Evolutionary conservation across 2,113 vertebrate genomes (phyloP), one percentile per base, ranked within the genome.

Genomic region (Pitta sordida): DNA sequence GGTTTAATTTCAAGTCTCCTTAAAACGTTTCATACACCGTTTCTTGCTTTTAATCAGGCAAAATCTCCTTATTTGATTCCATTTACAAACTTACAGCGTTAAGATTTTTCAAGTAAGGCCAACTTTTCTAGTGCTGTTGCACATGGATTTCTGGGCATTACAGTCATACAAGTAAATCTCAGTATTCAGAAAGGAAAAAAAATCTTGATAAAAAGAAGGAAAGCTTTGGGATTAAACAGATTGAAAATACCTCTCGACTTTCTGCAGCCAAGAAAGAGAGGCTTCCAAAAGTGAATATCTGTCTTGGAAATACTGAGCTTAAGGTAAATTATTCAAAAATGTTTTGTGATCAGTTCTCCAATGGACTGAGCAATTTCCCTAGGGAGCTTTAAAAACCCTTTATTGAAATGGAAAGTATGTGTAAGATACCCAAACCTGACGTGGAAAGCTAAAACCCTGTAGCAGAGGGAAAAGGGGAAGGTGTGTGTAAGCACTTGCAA

Each of bases 261-360:
- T 23, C 12, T 29, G 29, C 56, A 73, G 43, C 39, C 52, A 44
- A 71, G 60, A 65, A 86, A 90, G 76, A 5, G 73, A 90, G 52
- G 58, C 68, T 84, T 88, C 69, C 48, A 48, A 23, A 90, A 84
- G 58, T 55, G 49, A 93, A 82, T n/a, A 64, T 21, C 37, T 68
- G 3, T 16, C n/a, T 48, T 55, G 81, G 64, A 94, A 94, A 86
- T 52, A 81, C 56, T 37, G 70, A 91, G 43, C 39, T 87, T 65
- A 74, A 74, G 83, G 91, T 41, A 93, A 96, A 88, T 19, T 48
- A 88, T 78, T 92, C 21, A 60, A 75, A 91, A 93, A 41, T 3
- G 2, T 48, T 89, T 76, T 91, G 75, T 82, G 78, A 85, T 87
- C 44, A 76, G 49, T 85, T 56, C 55, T 44, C 51, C 65, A 70